A percentile compares a stretch with the other conserved stretches of the same genome.
Conservation (phyloP, 2,888 invertebrate genomes). For the Idaea aversata region DNA sequence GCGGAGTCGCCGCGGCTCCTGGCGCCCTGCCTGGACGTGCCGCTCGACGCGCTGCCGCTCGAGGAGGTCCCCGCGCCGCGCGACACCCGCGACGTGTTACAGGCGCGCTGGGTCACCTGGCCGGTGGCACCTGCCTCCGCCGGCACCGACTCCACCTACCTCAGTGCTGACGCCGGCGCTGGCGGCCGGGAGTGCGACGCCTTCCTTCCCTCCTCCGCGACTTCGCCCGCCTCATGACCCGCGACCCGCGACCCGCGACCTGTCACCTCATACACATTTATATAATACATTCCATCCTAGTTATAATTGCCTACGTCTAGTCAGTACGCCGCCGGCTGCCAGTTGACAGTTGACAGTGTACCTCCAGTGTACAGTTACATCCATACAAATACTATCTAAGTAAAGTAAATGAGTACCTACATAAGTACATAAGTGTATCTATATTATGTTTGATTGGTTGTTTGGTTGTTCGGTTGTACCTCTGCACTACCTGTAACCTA, state of each 20-base stretch:
- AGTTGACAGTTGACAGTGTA: no score
- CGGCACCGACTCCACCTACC: constrained; percentile 57
- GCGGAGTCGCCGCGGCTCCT: constrained; percentile 88
- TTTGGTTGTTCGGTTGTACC: no score
- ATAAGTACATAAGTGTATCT: no score
- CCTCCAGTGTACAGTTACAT: no score
- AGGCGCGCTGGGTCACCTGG: constrained; percentile 63
- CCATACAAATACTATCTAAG: no score
- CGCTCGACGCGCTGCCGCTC: constrained; percentile 86
- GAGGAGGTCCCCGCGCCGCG: constrained; percentile 37
- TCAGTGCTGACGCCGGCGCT: constrained; percentile 53
- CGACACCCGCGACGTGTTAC: constrained; percentile 12
- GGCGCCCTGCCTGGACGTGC: constrained; percentile 88
- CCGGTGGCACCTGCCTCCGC: constrained; percentile 51
- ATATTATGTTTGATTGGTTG: no score
- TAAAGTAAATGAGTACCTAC: no score
- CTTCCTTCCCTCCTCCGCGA: constrained; percentile 29
- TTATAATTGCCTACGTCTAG: neutral
- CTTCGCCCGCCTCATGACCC: neutral
- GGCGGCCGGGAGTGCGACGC: constrained; percentile 48
- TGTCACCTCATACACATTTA: neutral
- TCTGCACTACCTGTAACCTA: no score
- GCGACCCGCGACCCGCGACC: neutral
- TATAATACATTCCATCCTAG: neutral
- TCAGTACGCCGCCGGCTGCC: no score